Base-by-base conservation (phyloP, 2,797 vertebrate genomes). In the Sphenopsis melanotis region DNA sequence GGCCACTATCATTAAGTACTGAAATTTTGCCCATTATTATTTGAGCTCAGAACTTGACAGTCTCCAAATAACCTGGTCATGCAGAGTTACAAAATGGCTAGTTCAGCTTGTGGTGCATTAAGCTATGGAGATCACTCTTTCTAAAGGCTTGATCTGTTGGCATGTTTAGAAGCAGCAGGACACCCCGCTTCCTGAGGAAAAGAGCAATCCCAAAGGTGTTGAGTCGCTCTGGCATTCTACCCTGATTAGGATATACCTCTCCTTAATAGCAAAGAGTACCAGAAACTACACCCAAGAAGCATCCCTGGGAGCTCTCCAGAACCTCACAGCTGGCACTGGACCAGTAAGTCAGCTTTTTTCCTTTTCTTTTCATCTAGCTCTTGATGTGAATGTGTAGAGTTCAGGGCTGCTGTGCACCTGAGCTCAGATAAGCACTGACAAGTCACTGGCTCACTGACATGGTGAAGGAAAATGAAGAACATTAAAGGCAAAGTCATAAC, bases 161-260 rank as follows among this genome's bases (percentile, higher is more conserved):
- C 53, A 2, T 96, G 24, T 75, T 87, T 88, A 98, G 97, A 97
- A 98, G 69, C 97, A 97, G 80, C 98, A 98, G 74, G 98, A 98
- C 66, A 87, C 96, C 70, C 98, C 97, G 0, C 97, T 98, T 79
- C 98, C 98, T 18, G 98, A 99, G 95, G 98, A 99, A 59, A 99
- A 98, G 78, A 97, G 98, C 32, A 98, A 97, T 90, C 99, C 99
- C 21, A 90, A 83, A 22, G 99, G 99, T 2, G 92, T 98, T 5
- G 99, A 99, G 96, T 99, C 98, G 46, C 97, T 99, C 63, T 99
- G 99, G 99, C 99, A 98, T 82, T 96, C 98, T 93, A 99, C 98
- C 30, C 98, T 98, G 11, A 96, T 99, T 44, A 98, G 99, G 83
- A 99, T 99, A 98, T 99, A 99, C 94, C 95, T 99, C 96, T 99